Evolutionary conservation across 2,113 vertebrate genomes (phyloP), one percentile per base, ranked within the genome.

Genomic region (Nematolebias whitei): DNA sequence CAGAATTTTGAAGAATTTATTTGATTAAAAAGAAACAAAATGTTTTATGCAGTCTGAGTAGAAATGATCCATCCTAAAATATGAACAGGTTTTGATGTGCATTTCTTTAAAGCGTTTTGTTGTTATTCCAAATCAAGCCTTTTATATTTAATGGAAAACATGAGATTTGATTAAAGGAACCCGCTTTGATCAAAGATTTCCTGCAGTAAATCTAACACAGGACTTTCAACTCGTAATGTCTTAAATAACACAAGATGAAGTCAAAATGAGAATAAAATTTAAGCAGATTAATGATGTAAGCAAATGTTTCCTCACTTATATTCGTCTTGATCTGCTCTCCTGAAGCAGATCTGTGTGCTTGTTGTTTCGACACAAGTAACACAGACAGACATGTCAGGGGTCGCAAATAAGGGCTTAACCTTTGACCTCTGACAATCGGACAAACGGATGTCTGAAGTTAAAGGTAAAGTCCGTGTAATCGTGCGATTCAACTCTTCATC

Each of bases 311-410:
- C 26, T 7, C 26, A 29, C 40, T 41, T 14, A 14, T 2, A 41
- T n/a, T 44, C 43, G 3, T 2, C n/a, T 18, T 29, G 50, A n/a
- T 29, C 86, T 84, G 81, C 86, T 64, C 52, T 48, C 54, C 48
- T 45, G 85, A 95, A 96, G 90, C 81, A 96, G 94, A 95, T 96
- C 95, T 95, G 91, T 53, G 63, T 68, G 43, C 69, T 66, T 65
- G 44, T 47, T 57, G 70, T 84, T 66, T 26, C 45, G 47, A 61
- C 48, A 22, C 60, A 78, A 66, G 58, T 82, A 85, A 76, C 59
- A 23, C 47, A 40, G 80, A 80, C 74, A 74, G 80, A 80, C 74
- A 74, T 57, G 68, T 78, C 64, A 55, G 64, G 58, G 83, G 49
- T 82, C 64, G 71, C 32, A 61, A n/a, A 70, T 67, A 39, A 20